Base-by-base conservation (phyloP, 2,797 vertebrate species). In the Aulostomus chinensis region DNA sequence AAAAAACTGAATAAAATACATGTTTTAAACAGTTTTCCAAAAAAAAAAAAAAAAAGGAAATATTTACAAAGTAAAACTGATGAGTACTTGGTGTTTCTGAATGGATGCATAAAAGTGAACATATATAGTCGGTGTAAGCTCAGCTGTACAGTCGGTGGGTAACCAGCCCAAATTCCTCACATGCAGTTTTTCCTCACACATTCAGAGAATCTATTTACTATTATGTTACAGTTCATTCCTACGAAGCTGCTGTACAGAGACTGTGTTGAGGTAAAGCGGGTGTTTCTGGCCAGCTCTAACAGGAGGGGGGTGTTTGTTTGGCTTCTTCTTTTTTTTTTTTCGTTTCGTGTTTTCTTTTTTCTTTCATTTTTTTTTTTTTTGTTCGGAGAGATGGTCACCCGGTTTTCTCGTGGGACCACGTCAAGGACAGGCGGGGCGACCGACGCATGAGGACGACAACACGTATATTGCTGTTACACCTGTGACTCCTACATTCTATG, bases 401-500 rank as follows among this genome's bases (percentile, higher is more conserved):
- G 7, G 41, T 53, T 64, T 52, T 63, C 34, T 39, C 2, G 13
- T 57, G n/a, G n/a, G n/a, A 61, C 18, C 34, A 56, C 25, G 30
- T 47, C 1, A 9, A 29, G 62, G 43, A 53, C 45, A 26, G 24
- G 39, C 29, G 58, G 59, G 36, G 35, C 24, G 28, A 68, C 56
- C 70, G 58, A 81, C 36, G 36, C 34, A 64, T 47, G 60, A 24
- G 13, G 15, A 73, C 33, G 26, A 81, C 62, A 29, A 83, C 76
- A 81, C 68, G 56, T 74, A 87, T 89, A 89, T 89, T 89, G 86
- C 86, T 87, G 77, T 48, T 81, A 64, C 77, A 70, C 80, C 61
- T 70, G 76, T 82, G 83, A 67, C 71, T 72, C 79, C 75, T 62
- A 83, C 85, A 78, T 81, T 83, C 80, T 79, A 78, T 73, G 67